phyloP scores from a whole-genome alignment of 2,888 invertebrate species.

The Micoletzkya japonica region DNA sequence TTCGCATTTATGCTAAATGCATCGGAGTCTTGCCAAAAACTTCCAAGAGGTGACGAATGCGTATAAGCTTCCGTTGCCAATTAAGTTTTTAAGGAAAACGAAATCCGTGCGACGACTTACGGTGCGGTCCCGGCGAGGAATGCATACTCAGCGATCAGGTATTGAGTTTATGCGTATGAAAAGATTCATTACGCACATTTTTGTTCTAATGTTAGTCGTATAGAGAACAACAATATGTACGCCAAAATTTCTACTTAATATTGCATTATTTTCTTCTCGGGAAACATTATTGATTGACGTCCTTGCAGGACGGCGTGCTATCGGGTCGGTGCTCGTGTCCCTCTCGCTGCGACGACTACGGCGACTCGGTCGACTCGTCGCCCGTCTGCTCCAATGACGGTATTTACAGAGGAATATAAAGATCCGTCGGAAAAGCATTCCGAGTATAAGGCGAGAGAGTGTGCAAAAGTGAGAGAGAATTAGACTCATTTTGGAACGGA shows the following conservation, averaged over 20 bases:
- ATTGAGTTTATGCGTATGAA: neutral
- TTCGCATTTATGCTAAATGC: too few relatives aligned
- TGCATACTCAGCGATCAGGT: constrained; percentile 43
- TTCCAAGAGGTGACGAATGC: neutral
- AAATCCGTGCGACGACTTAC: constrained; percentile 52
- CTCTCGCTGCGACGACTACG: constrained; percentile 45
- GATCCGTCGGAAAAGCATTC: too few relatives aligned
- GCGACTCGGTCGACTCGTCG: constrained; percentile 49
- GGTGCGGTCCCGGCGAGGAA: constrained; percentile 52
- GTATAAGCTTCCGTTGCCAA: neutral
- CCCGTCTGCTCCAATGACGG: constrained; percentile 77
- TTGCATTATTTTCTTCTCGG: too few relatives aligned
- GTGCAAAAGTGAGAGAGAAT: too few relatives aligned
- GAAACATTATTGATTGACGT: too few relatives aligned
- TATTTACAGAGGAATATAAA: too few relatives aligned
- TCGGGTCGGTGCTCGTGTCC: constrained; percentile 48
- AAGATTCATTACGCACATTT: too few relatives aligned
- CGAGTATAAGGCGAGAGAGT: too few relatives aligned
- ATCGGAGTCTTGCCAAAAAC: neutral
- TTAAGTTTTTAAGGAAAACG: constrained; percentile 39
- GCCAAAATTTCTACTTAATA: neutral
- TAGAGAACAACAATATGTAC: too few relatives aligned
- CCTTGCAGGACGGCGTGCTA: constrained; percentile 36
- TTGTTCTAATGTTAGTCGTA: too few relatives aligned
- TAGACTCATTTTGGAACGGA: too few relatives aligned